Conservation (phyloP, 2,797 vertebrate genomes). For the Fratercula arctica region DNA sequence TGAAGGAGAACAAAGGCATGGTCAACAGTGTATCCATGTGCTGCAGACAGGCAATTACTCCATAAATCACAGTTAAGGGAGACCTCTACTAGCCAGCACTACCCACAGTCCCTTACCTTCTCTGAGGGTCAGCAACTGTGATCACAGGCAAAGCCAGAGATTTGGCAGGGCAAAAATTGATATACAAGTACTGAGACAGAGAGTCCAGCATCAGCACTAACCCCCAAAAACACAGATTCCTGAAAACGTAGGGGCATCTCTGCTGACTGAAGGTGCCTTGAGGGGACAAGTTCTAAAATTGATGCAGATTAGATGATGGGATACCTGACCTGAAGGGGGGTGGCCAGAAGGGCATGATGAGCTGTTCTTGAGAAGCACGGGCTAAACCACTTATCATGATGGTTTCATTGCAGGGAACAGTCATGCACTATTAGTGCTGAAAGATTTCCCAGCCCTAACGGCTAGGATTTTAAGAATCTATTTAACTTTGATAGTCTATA, state of each 20-base stretch:
- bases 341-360: constrained; percentile 38
- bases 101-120: background rate
- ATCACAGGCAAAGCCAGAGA: background rate
- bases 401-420: constrained; percentile 56
- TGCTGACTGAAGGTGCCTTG: background rate
- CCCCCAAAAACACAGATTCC: background rate
- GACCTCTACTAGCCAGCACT: constrained; percentile 3
- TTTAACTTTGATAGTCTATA: constrained; percentile 69
- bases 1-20: constrained; percentile 62
- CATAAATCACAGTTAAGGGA: constrained; percentile 61
- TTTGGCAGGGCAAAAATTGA: background rate
- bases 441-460: constrained; percentile 64
- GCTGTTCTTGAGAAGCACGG: background rate
- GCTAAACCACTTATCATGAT: constrained; percentile 51
- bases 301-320: background rate
- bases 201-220: background rate
- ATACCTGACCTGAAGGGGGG: background rate
- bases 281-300: background rate
- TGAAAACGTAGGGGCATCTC: background rate
- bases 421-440: constrained; percentile 70
- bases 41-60: constrained; percentile 65
- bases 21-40: constrained; percentile 52
- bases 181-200: background rate
- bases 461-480: constrained; percentile 66
- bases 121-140: background rate